Base-by-base conservation (phyloP, 2,797 vertebrate species). In the Fundulus diaphanus region DNA sequence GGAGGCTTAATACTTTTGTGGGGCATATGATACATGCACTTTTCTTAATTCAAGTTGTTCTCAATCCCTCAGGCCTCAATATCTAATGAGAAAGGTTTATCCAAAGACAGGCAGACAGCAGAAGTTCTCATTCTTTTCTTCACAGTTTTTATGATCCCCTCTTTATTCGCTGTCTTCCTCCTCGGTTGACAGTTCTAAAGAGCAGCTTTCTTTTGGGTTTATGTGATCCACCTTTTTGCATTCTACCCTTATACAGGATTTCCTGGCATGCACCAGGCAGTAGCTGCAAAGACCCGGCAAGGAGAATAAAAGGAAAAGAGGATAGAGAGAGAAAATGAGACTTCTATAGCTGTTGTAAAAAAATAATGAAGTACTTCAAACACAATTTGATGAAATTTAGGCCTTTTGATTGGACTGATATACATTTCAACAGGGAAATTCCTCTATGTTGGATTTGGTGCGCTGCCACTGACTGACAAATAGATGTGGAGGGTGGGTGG, bases 211-310 rank as follows among this genome's bases (percentile, higher is more conserved):
- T 93, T 80, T 86, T 87, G 88, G 85, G 91, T 93, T 24, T 87
- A 91, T 91, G 80, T 88, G 89, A 78, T 86, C 81, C 83, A 92
- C 87, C 87, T 92, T 94, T 92, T 90, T 91, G 89, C 93, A 87
- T 82, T 90, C 82, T 94, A 94, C 94, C 92, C 92, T 93, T 93
- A 89, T 90, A 90, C 83, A 93, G 93, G 93, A 94, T 95, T 94
- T 93, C 89, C 82, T 91, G 94, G 95, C 87, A 94, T 48, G 91
- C 78, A 89, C 88, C 86, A 82, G 80, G 79, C 79, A 61, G 87
- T 84, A 82, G 85, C 84, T 75, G 83, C 79, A 61, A 73, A 49
- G 81, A 65, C 68, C 76, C 12, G 57, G 70, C 61, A 63, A 79
- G 59, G 44, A 80, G 76, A 35, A 68, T 73, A 24, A 68, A 81